A percentile compares a stretch with the other conserved stretches of the same genome.
phyloP scores from a whole-genome alignment of 2,113 vertebrate genomes.

The Syngnathoides biaculeatus region DNA sequence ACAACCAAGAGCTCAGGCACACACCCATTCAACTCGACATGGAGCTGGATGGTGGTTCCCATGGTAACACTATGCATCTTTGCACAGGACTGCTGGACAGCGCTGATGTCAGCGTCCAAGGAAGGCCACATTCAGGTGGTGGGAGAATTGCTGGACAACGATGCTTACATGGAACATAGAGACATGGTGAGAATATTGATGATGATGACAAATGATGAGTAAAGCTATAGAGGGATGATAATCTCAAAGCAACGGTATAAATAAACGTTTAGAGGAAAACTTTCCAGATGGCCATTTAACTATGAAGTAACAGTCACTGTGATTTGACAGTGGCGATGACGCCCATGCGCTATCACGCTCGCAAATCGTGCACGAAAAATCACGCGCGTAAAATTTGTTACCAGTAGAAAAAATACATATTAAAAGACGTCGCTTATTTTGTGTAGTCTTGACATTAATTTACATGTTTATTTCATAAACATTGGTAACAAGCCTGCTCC shows the following conservation, averaged over 20 bases:
- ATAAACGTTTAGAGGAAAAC: too few relatives aligned
- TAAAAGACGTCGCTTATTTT: too few relatives aligned
- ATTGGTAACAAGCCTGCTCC: too few relatives aligned
- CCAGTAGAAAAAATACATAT: too few relatives aligned
- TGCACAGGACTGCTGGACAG: constrained; percentile 94
- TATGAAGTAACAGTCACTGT: not conserved
- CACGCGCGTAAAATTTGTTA: too few relatives aligned
- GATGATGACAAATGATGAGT: not conserved
- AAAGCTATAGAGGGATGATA: not conserved
- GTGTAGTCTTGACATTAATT: too few relatives aligned
- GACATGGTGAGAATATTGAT: constrained; percentile 82
- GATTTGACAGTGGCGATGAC: too few relatives aligned
- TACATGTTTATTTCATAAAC: too few relatives aligned
- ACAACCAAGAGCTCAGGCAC: constrained; percentile 3
- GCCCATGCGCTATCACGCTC: too few relatives aligned
- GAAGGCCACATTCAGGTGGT: constrained; percentile 88
- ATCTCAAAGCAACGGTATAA: too few relatives aligned
- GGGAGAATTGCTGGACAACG: constrained; percentile 82
- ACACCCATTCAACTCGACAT: constrained; percentile 6
- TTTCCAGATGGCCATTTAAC: too few relatives aligned
- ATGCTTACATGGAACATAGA: constrained; percentile 87
- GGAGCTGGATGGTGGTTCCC: constrained; percentile 20
- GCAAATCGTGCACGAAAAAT: too few relatives aligned
- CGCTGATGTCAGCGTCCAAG: constrained; percentile 92
- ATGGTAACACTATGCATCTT: constrained; percentile 30